These are phyloP conservation scores for Lophius americanus DNA, from an alignment of 2,797 vertebrate genomes.

Conservation along the genomic window DNA sequence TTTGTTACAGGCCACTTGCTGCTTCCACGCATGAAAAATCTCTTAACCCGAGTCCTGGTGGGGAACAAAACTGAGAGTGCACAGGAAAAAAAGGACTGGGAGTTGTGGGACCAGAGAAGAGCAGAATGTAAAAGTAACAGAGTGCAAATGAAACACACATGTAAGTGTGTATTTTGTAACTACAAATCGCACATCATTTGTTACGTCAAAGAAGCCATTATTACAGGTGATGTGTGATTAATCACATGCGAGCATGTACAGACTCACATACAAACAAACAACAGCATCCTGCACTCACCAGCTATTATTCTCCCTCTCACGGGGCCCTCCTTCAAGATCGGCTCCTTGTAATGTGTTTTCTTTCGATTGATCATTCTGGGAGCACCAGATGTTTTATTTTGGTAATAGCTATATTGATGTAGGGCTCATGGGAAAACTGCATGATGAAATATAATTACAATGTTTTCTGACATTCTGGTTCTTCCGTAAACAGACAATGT, in stretches of 20 bases:
- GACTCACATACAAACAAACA: conserved; percentile 13
- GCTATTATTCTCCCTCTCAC: conserved; percentile 49
- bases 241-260: conserved; percentile 49
- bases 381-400: conserved; percentile 70
- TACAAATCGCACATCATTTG: conserved; percentile 25
- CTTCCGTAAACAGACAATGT: conserved; percentile 12
- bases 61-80: conserved; percentile 45
- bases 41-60: conserved; percentile 57
- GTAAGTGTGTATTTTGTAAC: conserved; percentile 18
- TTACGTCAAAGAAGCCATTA: conserved; percentile 33
- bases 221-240: conserved; percentile 53
- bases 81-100: conserved; percentile 29
- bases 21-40: conserved; percentile 73
- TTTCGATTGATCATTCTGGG: conserved; percentile 52
- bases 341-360: conserved; percentile 52
- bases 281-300: conserved; percentile 4
- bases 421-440: conserved; percentile 22
- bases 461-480: conserved; percentile 41
- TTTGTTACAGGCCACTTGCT: conserved; percentile 79
- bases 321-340: conserved; percentile 40
- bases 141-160: conserved; percentile 7
- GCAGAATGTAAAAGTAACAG: conserved; percentile 21
- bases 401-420: conserved; percentile 47
- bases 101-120: conserved; percentile 34
- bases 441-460: conserved; percentile 53